A percentile compares a stretch with the other conserved stretches of the same genome.
Conservation (phyloP, 1,140 invertebrate species). For the Chymomyza costata region DNA sequence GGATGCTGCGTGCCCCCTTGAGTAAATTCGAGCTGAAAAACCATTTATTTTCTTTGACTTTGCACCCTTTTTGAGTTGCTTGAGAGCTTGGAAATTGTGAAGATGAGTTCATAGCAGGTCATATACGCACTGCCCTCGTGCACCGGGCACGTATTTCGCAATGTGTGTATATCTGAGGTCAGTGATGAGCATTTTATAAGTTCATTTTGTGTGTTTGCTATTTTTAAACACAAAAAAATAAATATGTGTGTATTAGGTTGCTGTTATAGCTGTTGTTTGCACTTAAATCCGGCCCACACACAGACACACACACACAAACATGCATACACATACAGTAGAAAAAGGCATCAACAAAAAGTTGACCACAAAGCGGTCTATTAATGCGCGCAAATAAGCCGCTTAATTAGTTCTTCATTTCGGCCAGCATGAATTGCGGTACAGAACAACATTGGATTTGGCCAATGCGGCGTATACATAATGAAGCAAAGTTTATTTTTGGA, state of each 20-base stretch:
- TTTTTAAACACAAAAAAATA: conserved; percentile 70
- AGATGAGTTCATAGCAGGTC: too few relatives aligned
- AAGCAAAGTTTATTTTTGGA: too few relatives aligned
- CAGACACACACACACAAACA: conserved; percentile 11
- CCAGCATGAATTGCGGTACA: conserved; percentile 42
- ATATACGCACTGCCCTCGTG: conserved; percentile 4
- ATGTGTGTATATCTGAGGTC: too few relatives aligned
- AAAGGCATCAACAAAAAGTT: too few relatives aligned
- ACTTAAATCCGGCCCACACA: conserved; percentile 1
- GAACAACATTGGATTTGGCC: conserved; percentile 58
- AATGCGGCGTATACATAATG: conserved; percentile 58
- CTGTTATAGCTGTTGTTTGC: conserved; percentile 14
- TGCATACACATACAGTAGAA: conserved; percentile 11
- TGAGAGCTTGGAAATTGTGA: too few relatives aligned
- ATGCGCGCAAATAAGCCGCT: conserved; percentile 69
- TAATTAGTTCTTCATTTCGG: conserved; percentile 68
- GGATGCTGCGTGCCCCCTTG: conserved; percentile 17
- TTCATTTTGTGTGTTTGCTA: conserved; percentile 61
- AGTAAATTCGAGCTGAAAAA: conserved; percentile 68
- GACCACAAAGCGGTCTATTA: conserved; percentile 67
- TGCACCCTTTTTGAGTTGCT: conserved; percentile 13
- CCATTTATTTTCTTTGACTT: conserved; percentile 69
- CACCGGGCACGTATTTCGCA: conserved; percentile 47
- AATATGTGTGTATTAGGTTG: conserved; percentile 55
- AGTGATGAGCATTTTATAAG: conserved; percentile 67